phyloP scores from a whole-genome alignment of 2,113 vertebrate species.

The Crypturellus undulatus region DNA sequence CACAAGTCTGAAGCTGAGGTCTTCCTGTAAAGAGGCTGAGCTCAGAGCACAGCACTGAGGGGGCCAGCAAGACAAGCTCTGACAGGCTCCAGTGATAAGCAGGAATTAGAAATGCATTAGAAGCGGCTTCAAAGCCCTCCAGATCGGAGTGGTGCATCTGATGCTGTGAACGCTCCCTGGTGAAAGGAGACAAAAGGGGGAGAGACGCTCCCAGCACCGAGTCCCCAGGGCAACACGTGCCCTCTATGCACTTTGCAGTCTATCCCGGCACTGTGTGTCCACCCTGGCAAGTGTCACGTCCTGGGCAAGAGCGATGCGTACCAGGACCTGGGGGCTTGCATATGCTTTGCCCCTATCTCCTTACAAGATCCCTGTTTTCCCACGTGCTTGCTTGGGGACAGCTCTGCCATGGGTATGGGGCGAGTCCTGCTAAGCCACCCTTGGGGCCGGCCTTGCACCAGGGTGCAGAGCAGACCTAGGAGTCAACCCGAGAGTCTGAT shows the following conservation, averaged over 20 bases:
- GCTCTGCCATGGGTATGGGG: background rate
- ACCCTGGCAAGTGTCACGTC: rapidly evolving
- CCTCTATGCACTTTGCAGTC: rapidly evolving
- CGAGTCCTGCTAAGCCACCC: background rate
- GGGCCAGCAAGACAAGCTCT: constrained; percentile 38
- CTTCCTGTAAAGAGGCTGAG: background rate
- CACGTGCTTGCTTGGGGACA: rapidly evolving
- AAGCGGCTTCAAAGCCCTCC: constrained; percentile 37
- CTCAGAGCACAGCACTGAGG: background rate
- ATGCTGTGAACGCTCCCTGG: background rate
- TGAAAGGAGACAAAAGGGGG: background rate
- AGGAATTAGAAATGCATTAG: constrained; percentile 72
- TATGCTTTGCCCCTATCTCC: background rate
- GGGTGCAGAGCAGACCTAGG: background rate
- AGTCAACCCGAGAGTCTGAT: too few species aligned
- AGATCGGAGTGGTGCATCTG: constrained; percentile 1
- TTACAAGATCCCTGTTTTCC: background rate
- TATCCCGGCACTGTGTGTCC: rapidly evolving
- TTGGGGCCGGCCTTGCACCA: background rate
- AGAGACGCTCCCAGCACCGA: background rate
- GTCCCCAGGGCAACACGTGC: background rate
- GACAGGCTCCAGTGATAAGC: constrained; percentile 50
- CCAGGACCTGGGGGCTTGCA: rapidly evolving
- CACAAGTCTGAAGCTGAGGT: background rate
- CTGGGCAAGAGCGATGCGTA: background rate